Evolutionary conservation across 2,888 invertebrate genomes (phyloP).

Genomic region (Tetropium fuscum): DNA sequence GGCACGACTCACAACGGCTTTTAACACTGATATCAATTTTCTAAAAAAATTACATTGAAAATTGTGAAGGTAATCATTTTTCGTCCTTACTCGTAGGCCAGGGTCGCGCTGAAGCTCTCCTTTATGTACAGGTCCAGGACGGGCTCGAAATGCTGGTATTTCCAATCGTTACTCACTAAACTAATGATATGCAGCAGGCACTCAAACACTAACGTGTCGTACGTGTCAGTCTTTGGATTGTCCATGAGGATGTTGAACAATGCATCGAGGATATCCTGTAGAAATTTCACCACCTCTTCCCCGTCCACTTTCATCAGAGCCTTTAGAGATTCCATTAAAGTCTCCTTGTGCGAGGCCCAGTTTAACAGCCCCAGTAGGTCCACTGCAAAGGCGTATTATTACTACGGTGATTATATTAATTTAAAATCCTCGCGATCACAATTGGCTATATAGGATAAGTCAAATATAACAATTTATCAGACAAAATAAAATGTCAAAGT

Average conservation of each 20-base stretch:
- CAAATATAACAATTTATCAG: too few relatives aligned
- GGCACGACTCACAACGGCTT: constrained; percentile 76
- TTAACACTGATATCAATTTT: constrained; percentile 88
- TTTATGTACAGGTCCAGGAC: constrained; percentile 93
- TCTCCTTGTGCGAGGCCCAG: constrained; percentile 84
- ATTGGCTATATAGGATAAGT: too few relatives aligned
- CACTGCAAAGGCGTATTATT: too few relatives aligned
- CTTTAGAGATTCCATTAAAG: constrained; percentile 78
- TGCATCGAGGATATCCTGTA: constrained; percentile 94
- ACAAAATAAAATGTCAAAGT: not conserved
- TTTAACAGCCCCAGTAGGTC: constrained; percentile 91
- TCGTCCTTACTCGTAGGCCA: constrained; percentile 86
- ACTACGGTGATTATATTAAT: too few relatives aligned
- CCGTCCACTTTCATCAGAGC: constrained; percentile 87
- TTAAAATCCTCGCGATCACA: too few relatives aligned
- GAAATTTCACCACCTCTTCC: constrained; percentile 96
- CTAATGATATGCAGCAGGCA: constrained; percentile 91
- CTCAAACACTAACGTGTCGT: constrained; percentile 91
- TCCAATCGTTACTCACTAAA: constrained; percentile 86
- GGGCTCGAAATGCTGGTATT: constrained; percentile 94
- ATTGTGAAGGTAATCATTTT: not conserved
- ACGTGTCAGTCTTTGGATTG: constrained; percentile 77
- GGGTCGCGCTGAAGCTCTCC: constrained; percentile 91
- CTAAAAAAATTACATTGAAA: constrained; percentile 66
- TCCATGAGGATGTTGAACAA: constrained; percentile 92